Percentiles rank a stretch among this genome's conserved stretches.
Conservation (phyloP, 1,140 invertebrate genomes). For the Camponotus pennsylvanicus region DNA sequence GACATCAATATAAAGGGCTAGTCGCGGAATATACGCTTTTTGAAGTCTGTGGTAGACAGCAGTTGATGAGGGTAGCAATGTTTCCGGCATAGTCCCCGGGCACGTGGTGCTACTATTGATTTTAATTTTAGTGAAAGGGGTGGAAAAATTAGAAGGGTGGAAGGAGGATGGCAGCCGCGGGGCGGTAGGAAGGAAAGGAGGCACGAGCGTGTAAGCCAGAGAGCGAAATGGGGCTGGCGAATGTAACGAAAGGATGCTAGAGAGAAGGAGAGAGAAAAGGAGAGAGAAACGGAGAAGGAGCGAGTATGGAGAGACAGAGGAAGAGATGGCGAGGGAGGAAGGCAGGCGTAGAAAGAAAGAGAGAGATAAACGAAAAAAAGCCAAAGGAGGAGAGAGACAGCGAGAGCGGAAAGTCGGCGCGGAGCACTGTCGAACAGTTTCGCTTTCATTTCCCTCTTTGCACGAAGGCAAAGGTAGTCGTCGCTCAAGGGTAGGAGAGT, state of each 20-base stretch:
- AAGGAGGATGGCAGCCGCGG: slow-evolving; percentile 80
- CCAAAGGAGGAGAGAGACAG: slow-evolving; percentile 30
- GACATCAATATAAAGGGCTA: slow-evolving; percentile 62
- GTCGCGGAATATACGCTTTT: slow-evolving; percentile 61
- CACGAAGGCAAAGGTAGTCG: slow-evolving; percentile 75
- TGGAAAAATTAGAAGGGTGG: slow-evolving; percentile 87
- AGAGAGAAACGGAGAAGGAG: background rate
- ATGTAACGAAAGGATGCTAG: slow-evolving; percentile 42
- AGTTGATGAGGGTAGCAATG: slow-evolving; percentile 81
- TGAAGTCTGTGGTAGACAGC: slow-evolving; percentile 74
- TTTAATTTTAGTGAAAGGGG: slow-evolving; percentile 87
- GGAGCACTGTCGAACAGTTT: slow-evolving; percentile 76
- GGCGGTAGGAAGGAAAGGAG: slow-evolving; percentile 67
- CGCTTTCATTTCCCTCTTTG: slow-evolving; percentile 79
- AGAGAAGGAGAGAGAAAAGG: slow-evolving; percentile 23
- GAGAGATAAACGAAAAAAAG: slow-evolving; percentile 45
- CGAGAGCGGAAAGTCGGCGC: slow-evolving; percentile 66
- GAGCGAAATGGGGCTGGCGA: slow-evolving; percentile 46
- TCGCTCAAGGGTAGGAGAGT: slow-evolving; percentile 62
- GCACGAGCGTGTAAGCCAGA: slow-evolving; percentile 61
- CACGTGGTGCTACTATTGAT: slow-evolving; percentile 87
- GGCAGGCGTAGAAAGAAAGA: background rate
- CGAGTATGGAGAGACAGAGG: slow-evolving; percentile 42
- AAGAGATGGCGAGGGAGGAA: slow-evolving; percentile 57
- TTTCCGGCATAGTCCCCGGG: slow-evolving; percentile 83